phyloP scores from a whole-genome alignment of 2,797 vertebrate genomes.

The Sebastes umbrosus region DNA sequence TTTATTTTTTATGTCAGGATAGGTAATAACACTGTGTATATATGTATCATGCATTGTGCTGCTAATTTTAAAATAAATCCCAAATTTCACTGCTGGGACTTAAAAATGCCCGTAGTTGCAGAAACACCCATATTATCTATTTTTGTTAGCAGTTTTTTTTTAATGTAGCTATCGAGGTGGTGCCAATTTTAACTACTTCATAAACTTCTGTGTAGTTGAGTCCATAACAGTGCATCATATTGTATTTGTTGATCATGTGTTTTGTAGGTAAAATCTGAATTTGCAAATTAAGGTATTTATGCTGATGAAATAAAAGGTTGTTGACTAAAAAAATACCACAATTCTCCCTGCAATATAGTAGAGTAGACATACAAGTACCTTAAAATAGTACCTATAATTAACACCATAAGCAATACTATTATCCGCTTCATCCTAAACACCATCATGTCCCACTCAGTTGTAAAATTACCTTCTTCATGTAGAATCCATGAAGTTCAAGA shows the following conservation, averaged over 20 bases:
- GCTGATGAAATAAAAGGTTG: neutral
- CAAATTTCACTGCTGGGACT: no score
- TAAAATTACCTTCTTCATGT: neutral
- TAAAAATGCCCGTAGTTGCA: no score
- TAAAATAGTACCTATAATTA: neutral
- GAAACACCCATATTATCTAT: neutral
- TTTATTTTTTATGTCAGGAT: no score
- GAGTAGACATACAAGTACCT: neutral
- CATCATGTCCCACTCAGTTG: neutral
- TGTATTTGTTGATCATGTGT: neutral
- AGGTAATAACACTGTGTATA: no score
- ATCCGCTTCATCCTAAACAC: neutral
- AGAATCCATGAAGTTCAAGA: neutral
- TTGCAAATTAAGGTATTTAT: neutral
- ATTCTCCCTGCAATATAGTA: neutral
- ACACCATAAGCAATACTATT: neutral
- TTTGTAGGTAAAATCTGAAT: neutral
- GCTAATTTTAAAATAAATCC: no score
- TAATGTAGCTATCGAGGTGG: neutral
- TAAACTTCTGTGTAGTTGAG: neutral
- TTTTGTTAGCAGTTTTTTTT: neutral
- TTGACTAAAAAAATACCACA: neutral
- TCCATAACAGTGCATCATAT: neutral
- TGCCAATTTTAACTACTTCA: neutral
- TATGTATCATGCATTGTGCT: no score